phyloP scores from a whole-genome alignment of 1,140 invertebrate genomes.

The Rhagoletis zephyria region DNA sequence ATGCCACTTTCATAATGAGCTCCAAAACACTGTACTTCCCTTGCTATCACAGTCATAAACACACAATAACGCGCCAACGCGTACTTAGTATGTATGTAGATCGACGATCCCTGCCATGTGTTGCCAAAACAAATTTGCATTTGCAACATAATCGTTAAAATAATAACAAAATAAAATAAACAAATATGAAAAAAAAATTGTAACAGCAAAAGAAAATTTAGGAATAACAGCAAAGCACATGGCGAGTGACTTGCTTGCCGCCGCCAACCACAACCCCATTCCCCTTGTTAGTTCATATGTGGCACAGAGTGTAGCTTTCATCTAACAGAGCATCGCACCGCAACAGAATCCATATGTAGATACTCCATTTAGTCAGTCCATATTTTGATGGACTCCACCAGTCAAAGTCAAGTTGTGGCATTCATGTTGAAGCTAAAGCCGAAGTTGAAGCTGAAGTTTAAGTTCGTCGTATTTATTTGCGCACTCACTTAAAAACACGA shows the following conservation, averaged over 20 bases:
- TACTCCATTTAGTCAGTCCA: conserved; percentile 16
- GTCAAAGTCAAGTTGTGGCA: conserved; percentile 37
- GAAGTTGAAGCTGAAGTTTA: conserved; percentile 4
- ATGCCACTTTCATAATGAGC: background rate
- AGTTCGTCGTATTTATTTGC: conserved; percentile 37
- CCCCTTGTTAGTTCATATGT: background rate
- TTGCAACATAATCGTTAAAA: conserved; percentile 46
- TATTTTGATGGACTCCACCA: conserved; percentile 51
- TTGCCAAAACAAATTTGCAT: conserved; percentile 51
- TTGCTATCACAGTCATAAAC: background rate
- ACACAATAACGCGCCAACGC: background rate
- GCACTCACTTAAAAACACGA: background rate
- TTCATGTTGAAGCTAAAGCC: background rate
- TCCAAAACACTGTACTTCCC: background rate
- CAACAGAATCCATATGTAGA: background rate
- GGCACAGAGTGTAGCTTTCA: background rate
- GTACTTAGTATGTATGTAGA: background rate
- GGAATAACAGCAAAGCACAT: background rate
- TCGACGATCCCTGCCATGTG: background rate
- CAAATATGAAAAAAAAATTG: background rate
- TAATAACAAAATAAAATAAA: conserved; percentile 9
- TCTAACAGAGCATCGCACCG: background rate
- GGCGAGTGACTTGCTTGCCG: background rate
- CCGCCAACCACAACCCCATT: background rate
- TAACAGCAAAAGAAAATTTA: background rate